Percentiles rank a stretch among this genome's conserved stretches.
phyloP scores from a whole-genome alignment of 1,140 invertebrate genomes.

The Habropoda laboriosa region DNA sequence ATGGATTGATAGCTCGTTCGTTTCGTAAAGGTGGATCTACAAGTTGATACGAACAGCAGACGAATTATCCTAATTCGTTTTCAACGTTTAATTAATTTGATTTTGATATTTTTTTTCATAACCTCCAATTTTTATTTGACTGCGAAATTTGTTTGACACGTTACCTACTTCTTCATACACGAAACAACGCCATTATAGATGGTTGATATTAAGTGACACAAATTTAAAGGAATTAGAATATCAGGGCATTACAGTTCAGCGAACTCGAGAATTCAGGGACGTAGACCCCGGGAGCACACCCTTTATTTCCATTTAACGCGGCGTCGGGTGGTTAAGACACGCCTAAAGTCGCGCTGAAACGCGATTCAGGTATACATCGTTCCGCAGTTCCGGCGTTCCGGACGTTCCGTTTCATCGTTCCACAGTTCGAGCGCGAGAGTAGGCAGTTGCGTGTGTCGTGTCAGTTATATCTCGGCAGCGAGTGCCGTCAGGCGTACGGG shows the following conservation, averaged over 20 bases:
- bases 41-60: neutral
- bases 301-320: constrained; percentile 18
- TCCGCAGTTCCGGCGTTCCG: constrained; percentile 68
- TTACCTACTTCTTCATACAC: no score
- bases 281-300: constrained; percentile 3
- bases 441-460: constrained; percentile 75
- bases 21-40: neutral
- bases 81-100: no score
- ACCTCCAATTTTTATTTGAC: no score
- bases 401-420: constrained; percentile 47
- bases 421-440: constrained; percentile 63
- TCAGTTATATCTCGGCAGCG: constrained; percentile 81
- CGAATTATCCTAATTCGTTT: neutral
- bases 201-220: no score
- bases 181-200: no score
- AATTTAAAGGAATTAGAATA: neutral
- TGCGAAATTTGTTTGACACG: no score
- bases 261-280: neutral
- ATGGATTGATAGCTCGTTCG: neutral
- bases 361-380: constrained; percentile 45
- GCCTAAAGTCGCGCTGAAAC: constrained; percentile 41
- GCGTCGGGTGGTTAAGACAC: constrained; percentile 30
- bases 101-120: no score
- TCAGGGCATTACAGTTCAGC: neutral
- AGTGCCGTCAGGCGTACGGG: constrained; percentile 73